These are phyloP conservation scores for Mamestra configurata DNA, from an alignment of 1,140 invertebrate genomes.

Conservation along the genomic window DNA sequence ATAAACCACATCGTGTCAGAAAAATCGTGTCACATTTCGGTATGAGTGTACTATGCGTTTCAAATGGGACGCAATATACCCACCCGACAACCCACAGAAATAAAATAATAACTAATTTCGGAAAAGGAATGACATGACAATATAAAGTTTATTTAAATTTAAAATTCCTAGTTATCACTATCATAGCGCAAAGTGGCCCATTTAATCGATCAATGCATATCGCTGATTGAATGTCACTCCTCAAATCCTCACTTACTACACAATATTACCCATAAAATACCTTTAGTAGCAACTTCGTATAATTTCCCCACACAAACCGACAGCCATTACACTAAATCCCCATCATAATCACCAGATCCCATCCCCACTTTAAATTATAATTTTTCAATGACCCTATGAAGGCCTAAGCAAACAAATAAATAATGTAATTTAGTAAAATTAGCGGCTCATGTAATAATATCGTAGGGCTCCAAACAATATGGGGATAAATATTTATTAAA, in stretches of 20 bases:
- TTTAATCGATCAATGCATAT: no score
- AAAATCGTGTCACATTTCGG: no score
- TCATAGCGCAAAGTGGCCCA: no score
- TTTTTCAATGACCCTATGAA: constrained; percentile 32
- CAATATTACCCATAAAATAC: background rate
- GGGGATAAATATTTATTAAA: constrained; percentile 55
- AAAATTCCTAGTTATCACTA: no score
- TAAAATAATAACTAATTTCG: no score
- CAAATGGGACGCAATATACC: no score
- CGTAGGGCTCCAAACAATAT: constrained; percentile 50
- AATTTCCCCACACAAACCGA: background rate
- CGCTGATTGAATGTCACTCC: background rate
- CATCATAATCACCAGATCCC: constrained; percentile 12
- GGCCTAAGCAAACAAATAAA: constrained; percentile 48
- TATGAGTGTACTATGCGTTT: no score
- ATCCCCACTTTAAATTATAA: constrained; percentile 35
- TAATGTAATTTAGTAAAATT: constrained; percentile 49
- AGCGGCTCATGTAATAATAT: constrained; percentile 47
- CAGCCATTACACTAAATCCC: constrained; percentile 7
- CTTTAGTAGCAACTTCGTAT: background rate
- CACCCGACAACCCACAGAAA: no score
- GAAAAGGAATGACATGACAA: no score
- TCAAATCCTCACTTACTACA: background rate
- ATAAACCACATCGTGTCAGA: no score
- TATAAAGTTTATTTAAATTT: no score